Conservation (phyloP, 2,797 vertebrate genomes). For the Syngnathus acus region DNA sequence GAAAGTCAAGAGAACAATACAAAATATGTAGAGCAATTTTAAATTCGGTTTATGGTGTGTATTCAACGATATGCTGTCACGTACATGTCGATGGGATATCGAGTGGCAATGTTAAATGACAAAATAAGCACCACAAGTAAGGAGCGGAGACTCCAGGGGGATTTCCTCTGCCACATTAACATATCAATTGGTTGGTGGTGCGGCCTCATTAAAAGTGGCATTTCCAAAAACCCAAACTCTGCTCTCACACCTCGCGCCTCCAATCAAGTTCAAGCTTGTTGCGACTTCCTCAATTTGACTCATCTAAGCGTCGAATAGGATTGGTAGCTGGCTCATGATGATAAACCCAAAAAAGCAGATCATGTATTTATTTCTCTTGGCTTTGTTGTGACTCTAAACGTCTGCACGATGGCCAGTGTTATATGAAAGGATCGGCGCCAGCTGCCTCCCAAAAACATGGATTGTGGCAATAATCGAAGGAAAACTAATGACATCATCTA, state of each 20-base stretch:
- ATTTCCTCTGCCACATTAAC: conserved; percentile 52
- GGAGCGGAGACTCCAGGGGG: conserved; percentile 18
- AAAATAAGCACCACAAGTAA: background rate
- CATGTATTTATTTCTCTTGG: background rate
- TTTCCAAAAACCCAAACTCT: background rate
- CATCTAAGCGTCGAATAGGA: no score
- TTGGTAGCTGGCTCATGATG: background rate
- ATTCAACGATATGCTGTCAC: background rate
- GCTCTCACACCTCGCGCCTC: background rate
- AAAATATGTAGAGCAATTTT: background rate
- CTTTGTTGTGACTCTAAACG: background rate
- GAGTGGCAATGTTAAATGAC: background rate
- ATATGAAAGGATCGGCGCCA: no score
- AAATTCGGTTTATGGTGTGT: background rate
- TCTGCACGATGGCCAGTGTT: conserved; percentile 31
- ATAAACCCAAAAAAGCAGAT: background rate
- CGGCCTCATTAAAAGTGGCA: conserved; percentile 27
- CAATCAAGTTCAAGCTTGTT: background rate
- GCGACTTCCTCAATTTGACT: conserved; percentile 11
- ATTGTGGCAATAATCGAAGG: no score
- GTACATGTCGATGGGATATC: conserved; percentile 7
- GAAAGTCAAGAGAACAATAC: no score
- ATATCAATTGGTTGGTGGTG: conserved; percentile 50
- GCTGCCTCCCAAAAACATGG: no score
- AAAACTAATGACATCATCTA: no score